These are phyloP conservation scores for Spinibarbus caldwelli DNA, from an alignment of 2,797 vertebrate genomes.

Conservation along the genomic window DNA sequence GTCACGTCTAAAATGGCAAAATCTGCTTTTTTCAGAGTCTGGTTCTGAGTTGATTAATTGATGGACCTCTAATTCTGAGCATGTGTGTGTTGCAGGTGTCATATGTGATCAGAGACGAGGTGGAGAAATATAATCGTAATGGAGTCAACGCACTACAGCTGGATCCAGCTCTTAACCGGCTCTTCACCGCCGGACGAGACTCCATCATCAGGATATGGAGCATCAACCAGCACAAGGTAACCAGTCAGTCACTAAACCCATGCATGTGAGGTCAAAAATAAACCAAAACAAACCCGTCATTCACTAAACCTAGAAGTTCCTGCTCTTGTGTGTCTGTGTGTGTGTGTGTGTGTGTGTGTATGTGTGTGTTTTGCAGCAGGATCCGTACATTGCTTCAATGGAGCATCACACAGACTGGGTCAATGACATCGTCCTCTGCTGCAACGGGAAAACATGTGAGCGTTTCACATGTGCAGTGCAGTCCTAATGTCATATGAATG, in stretches of 20 bases:
- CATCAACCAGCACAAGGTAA: slow-evolving; percentile 95
- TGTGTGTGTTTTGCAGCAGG: slow-evolving; percentile 83
- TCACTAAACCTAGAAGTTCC: not conserved
- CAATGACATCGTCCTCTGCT: slow-evolving; percentile 98
- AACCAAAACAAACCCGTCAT: too few relatives aligned
- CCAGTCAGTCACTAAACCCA: not conserved
- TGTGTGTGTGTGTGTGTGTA: not conserved
- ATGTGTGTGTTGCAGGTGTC: slow-evolving; percentile 82
- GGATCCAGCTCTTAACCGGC: slow-evolving; percentile 92
- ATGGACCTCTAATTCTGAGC: not conserved
- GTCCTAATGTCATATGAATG: not conserved
- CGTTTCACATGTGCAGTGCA: not conserved
- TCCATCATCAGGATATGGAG: slow-evolving; percentile 99
- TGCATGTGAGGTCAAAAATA: not conserved
- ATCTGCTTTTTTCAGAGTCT: not conserved
- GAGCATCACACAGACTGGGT: slow-evolving; percentile 99
- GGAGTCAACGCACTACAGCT: slow-evolving; percentile 97
- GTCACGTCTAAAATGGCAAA: not conserved
- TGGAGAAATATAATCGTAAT: slow-evolving; percentile 97
- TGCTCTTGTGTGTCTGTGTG: not conserved
- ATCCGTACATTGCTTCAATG: slow-evolving; percentile 99
- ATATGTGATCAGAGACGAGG: slow-evolving; percentile 98
- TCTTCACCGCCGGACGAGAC: slow-evolving; percentile 96
- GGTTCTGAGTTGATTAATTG: not conserved
- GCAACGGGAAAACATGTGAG: slow-evolving; percentile 98